Percentiles rank a stretch among this genome's conserved stretches.
Evolutionary conservation across 2,113 vertebrate species (phyloP).

Genomic region (Neodontobutis hainanensis): DNA sequence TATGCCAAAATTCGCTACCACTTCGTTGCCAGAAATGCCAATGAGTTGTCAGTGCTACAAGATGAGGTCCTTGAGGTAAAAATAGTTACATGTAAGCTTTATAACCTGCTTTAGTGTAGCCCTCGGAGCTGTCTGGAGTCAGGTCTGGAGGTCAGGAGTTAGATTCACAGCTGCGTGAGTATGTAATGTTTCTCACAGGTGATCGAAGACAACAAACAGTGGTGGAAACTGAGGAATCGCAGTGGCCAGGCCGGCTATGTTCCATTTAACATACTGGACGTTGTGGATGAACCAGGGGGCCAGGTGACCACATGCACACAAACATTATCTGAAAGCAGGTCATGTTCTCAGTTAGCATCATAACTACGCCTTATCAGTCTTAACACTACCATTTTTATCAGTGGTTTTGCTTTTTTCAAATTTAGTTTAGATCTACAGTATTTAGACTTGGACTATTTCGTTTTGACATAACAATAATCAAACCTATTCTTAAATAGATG

Average conservation of each 20-base stretch:
- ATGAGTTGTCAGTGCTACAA: conserved; percentile 91
- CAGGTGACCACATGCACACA: conserved; percentile 54
- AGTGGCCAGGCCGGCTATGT: conserved; percentile 92
- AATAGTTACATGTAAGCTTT: not conserved
- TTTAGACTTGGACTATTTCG: too few relatives aligned
- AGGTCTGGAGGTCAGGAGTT: not conserved
- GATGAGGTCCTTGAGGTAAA: conserved; percentile 92
- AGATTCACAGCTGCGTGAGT: not conserved
- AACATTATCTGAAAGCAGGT: not conserved
- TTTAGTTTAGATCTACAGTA: too few relatives aligned
- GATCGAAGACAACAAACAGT: conserved; percentile 90
- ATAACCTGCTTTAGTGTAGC: too few relatives aligned
- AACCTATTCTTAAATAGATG: too few relatives aligned
- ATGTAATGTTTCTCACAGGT: conserved; percentile 76
- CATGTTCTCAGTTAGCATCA: too few relatives aligned
- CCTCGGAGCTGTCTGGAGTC: too few relatives aligned
- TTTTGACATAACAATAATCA: too few relatives aligned
- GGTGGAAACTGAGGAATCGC: conserved; percentile 93
- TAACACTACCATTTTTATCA: too few relatives aligned
- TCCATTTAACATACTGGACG: conserved; percentile 88
- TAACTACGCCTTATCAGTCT: too few relatives aligned
- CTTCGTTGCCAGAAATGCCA: conserved; percentile 92
- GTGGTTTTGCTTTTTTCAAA: too few relatives aligned
- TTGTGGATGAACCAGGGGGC: conserved; percentile 82
- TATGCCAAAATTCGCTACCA: conserved; percentile 90